Base-by-base conservation (phyloP, 2,113 vertebrate species). In the Tupaia tana region DNA sequence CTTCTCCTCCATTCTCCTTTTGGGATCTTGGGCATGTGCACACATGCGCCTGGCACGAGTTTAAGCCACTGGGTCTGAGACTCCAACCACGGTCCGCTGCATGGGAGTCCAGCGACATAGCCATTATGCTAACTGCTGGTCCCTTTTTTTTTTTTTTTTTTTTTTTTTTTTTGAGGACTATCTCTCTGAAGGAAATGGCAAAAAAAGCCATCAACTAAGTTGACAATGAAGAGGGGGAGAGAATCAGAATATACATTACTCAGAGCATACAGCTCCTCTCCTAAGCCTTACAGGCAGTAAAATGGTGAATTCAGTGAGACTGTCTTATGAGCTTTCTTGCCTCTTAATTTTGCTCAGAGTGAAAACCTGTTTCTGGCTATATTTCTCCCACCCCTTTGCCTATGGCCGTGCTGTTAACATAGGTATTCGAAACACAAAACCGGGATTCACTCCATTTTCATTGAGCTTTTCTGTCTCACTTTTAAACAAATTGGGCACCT, bases 401-500 rank as follows among this genome's bases (percentile, higher is more conserved):
- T 18, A 7, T 71, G 29, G 18, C 18, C 77, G 20, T 86, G n/a
- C 58, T 79, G 54, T 93, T 96, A 87, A 92, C 19, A 58, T 93
- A 89, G 34, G 54, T 52, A 4, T 63, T 63, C 54, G 74, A 52
- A 52, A 61, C 24, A 74, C 15, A 90, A 69, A 78, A 16, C 80
- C 56, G 15, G 34, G 24, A 63, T 59, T 31, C 75, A 80, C 31
- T 69, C 70, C 7, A 16, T 91, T 79, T 96, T 89, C 75, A 24
- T 20, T 86, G 74, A 59, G 85, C 56, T 74, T 79, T 58, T 92
- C 89, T 74, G 86, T 87, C 88, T 95, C 78, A 82, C 82, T 89
- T 82, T 94, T 94, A 94, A 96, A 80, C 74, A 85, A 77, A 89
- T 95, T 82, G 90, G 34, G 59, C 93, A 88, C 75, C 85, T 97